Base-by-base conservation (phyloP, 2,888 invertebrate genomes). In the Synergus laeviventris region DNA sequence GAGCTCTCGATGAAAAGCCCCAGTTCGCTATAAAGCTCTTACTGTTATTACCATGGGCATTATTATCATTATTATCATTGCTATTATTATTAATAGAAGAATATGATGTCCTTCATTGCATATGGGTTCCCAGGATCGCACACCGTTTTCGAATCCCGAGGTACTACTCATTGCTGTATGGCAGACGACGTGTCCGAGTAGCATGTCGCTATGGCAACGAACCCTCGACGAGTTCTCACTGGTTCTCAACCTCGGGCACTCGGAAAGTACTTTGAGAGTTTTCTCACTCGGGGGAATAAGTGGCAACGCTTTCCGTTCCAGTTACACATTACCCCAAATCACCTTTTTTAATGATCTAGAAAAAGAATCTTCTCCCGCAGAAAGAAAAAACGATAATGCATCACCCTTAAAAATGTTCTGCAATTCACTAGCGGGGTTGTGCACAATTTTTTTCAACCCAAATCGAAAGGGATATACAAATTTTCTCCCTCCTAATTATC, bases 181-280 rank as follows among this genome's bases (percentile, higher is more conserved):
- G 75, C 73, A 79, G 81, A 81, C 84, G 85, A 84, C 84, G 83
- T 85, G 85, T 84, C 86, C 86, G 85, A 86, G 85, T 81, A 81
- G 78, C 82, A 74, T 75, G 86, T 86, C 85, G 82, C 86, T 81
- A 86, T 86, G 82, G 86, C 82, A 81, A 87, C 84, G 77, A 77
- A 78, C 78, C 81, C 64, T 70, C 73, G 61, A 77, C 75, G 60
- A 66, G 79, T 76, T 42, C 24, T 49, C 49, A 73, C 11, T 42
- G 76, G 60, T 60, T 74, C 74, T 74, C 70, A 70, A 70, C 70
- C 31, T 49, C 31, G 45, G 70, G 70, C 45, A 70, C 45, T 49
- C n/a, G 31, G 1, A 70, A 70, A 49, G 24, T 49, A 70, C 70
- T 31, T 70, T 49, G n/a, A 36, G 49, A 70, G 45, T 70, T 70